These are phyloP conservation scores for Dermatemys mawii DNA, from an alignment of 2,113 vertebrate species.

Conservation along the genomic window DNA sequence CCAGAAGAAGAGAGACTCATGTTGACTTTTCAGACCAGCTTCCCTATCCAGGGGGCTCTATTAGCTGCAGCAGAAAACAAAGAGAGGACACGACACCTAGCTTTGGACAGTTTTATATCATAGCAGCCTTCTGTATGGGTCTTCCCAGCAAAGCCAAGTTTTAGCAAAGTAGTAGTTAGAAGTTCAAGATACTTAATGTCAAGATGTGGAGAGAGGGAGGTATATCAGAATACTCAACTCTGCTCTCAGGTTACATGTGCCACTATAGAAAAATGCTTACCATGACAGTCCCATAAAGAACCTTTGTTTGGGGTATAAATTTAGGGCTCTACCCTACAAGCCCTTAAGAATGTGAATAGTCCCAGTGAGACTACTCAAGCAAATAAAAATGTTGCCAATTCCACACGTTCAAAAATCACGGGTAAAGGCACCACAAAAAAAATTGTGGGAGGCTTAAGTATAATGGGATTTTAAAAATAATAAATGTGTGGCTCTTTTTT, in stretches of 20 bases:
- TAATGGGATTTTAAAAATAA: background rate
- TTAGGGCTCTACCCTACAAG: background rate
- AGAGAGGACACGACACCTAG: background rate
- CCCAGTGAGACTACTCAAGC: background rate
- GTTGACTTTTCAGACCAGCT: background rate
- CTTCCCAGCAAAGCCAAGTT: background rate
- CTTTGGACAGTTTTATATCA: background rate
- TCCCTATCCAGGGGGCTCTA: background rate
- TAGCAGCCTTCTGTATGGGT: background rate
- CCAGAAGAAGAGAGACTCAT: background rate
- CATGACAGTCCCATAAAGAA: background rate
- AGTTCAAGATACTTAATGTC: background rate
- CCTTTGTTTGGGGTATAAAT: background rate
- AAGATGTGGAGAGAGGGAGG: background rate
- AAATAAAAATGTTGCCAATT: background rate
- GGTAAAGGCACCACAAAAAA: background rate
- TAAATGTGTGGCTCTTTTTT: background rate
- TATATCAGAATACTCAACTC: background rate
- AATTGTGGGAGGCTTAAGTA: background rate
- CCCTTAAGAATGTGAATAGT: background rate
- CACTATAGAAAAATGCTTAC: background rate
- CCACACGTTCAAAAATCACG: background rate
- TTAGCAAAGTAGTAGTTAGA: background rate
- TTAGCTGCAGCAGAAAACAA: background rate
- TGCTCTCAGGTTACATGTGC: background rate